Evolutionary conservation across 2,797 vertebrate species (phyloP), one percentile per base, ranked within the genome.

Genomic region (Mallotus villosus): DNA sequence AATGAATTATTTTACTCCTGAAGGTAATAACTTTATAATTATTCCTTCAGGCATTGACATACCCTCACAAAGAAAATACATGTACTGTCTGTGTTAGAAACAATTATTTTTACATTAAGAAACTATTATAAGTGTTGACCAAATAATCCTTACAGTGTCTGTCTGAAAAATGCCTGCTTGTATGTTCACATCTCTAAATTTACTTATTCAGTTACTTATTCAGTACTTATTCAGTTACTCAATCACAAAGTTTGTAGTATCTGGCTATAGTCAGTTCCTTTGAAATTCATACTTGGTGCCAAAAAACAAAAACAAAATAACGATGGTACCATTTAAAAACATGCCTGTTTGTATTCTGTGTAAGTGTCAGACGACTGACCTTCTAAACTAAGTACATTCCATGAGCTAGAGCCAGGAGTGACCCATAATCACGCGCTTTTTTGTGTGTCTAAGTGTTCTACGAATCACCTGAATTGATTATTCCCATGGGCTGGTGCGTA

Each of bases 1-100:
- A 88, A 22, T n/a, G 51, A 55, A n/a, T 92, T 87, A 92, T 92
- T 93, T 90, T 88, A 91, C 86, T 82, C 79, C 86, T 87, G 85
- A 92, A 91, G 90, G 37, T 41, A 41, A 89, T 91, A 91, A 86
- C 82, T 88, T 87, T 87, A 14, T 46, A 11, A 46, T 87, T 89
- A 71, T 79, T 78, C 85, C 86, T 88, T 77, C 77, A 81, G 75
- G 77, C 9, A 17, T 55, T 55, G 9, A n/a, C 51, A 17, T 55
- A 7, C 1, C 51, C 2, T 17, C 51, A 5, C 5, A 5, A n/a
- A 82, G 77, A 21, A 51, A 14, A 4, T 29, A 27, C 22, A 66
- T 14, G 9, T 46, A 46, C 41, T 46, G 41, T 46, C 9, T 46
- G 12, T 24, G 21, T 49, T 4, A 24, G 29, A 37, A 37, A 37